A percentile compares a stretch with the other conserved stretches of the same genome.
Evolutionary conservation across 1,140 invertebrate genomes (phyloP).

Genomic region (Contarinia nasturtii): DNA sequence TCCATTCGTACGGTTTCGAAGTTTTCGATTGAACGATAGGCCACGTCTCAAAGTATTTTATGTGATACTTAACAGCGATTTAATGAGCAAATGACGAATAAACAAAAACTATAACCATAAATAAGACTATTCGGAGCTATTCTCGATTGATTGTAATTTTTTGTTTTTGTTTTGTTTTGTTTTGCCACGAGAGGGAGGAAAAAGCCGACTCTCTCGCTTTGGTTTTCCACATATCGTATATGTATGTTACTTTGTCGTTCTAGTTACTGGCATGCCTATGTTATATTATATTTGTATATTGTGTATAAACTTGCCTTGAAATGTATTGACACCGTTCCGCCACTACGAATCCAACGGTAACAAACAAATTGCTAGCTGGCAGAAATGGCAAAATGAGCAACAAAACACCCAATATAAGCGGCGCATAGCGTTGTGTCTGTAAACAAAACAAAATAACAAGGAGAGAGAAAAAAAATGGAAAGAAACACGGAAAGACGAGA

Average conservation of each 20-base stretch:
- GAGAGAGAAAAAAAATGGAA: neutral
- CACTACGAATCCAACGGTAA: constrained; percentile 79
- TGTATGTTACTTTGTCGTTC: no score
- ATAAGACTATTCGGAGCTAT: neutral
- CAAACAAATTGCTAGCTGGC: constrained; percentile 69
- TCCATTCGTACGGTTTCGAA: no score
- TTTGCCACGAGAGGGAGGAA: no score
- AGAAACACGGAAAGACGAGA: neutral
- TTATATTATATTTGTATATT: neutral
- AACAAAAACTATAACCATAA: neutral
- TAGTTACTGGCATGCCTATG: neutral
- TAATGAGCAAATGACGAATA: neutral
- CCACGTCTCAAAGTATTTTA: neutral
- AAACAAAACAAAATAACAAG: neutral
- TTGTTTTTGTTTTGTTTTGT: neutral
- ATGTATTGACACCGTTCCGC: constrained; percentile 81
- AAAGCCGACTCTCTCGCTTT: no score
- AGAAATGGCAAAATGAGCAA: constrained; percentile 62
- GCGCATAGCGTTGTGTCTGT: constrained; percentile 39
- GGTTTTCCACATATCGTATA: no score
- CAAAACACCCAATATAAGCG: constrained; percentile 38
- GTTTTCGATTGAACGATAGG: neutral
- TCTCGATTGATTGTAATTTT: neutral
- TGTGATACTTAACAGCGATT: neutral
- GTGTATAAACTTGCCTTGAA: constrained; percentile 49